Evolutionary conservation across 2,797 vertebrate genomes (phyloP), one percentile per base, ranked within the genome.

Genomic region (Astyanax mexicanus): DNA sequence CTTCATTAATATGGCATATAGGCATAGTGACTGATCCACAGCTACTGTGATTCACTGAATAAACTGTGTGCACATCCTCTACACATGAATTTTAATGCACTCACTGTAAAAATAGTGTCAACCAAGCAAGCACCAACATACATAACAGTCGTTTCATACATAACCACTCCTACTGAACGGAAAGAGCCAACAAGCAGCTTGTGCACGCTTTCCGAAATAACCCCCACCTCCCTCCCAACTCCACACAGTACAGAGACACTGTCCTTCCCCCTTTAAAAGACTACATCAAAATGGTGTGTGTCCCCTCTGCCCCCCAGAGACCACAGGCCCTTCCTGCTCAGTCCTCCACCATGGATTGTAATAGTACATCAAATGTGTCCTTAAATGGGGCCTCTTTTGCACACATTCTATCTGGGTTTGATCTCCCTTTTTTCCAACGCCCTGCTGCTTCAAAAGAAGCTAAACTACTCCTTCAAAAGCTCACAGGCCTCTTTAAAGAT

Each of bases 371-470:
- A 81, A 80, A 82, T 83, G 72, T 77, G 62, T 49, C 80, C 72
- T 64, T 83, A 61, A 79, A 79, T 60, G 52, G 64, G 66, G 58
- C 47, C 61, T 60, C 74, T 80, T 35, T 77, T 79, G 51, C 62
- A 23, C 67, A 80, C 68, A 79, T 80, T 84, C 78, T 77, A 65
- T 77, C 78, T 75, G 54, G 78, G 77, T 85, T 80, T 82, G 78
- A 80, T 78, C 73, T 82, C 57, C 40, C 65, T 42, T 75, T 79
- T 67, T n/a, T 11, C 58, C 49, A 78, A 81, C 42, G 74, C 60
- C 80, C 74, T 77, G 49, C 69, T 74, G 76, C 78, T 84, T 86
- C 82, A 85, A 86, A 85, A 77, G 55, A 80, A 62, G 42, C 64
- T 19, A 44, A 71, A 55, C 40, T 47, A 44, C 77, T 75, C 45